A percentile compares a stretch with the other conserved stretches of the same genome.
Conservation (phyloP, 2,113 vertebrate species). For the Sciurus niger region DNA sequence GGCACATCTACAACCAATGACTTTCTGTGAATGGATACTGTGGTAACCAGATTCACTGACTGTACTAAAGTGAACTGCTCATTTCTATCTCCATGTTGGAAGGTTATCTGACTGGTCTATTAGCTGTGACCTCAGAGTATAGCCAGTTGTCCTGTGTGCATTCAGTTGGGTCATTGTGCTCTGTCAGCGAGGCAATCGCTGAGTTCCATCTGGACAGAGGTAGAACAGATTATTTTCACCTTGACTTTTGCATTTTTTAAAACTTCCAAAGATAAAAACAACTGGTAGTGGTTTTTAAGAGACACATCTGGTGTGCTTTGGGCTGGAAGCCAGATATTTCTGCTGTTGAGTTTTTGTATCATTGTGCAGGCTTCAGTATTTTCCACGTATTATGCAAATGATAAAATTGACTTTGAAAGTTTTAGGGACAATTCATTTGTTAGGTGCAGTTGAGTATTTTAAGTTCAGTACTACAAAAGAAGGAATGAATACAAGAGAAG, state of each 20-base stretch:
- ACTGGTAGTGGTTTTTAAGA: conserved; percentile 79
- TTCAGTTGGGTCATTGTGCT: conserved; percentile 73
- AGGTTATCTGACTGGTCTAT: conserved; percentile 29
- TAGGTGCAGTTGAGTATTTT: background rate
- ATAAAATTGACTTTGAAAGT: conserved; percentile 62
- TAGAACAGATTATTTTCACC: conserved; percentile 73
- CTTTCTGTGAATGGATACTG: conserved; percentile 18
- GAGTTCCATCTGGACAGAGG: conserved; percentile 73
- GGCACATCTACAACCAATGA: background rate
- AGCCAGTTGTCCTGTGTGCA: conserved; percentile 66
- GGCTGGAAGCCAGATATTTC: conserved; percentile 49
- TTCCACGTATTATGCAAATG: conserved; percentile 67
- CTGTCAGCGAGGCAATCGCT: conserved; percentile 68
- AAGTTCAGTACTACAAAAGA: background rate
- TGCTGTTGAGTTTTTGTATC: conserved; percentile 62
- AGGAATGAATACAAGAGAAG: background rate
- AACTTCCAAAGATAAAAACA: conserved; percentile 77
- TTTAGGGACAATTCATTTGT: conserved; percentile 2
- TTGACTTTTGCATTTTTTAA: conserved; percentile 73
- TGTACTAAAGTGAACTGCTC: background rate
- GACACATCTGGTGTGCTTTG: conserved; percentile 80
- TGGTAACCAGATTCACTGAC: background rate
- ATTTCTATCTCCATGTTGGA: background rate
- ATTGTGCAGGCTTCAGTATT: conserved; percentile 62
- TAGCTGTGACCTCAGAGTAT: conserved; percentile 51